Conservation (phyloP, 2,113 vertebrate species). For the Erinaceus europaeus region DNA sequence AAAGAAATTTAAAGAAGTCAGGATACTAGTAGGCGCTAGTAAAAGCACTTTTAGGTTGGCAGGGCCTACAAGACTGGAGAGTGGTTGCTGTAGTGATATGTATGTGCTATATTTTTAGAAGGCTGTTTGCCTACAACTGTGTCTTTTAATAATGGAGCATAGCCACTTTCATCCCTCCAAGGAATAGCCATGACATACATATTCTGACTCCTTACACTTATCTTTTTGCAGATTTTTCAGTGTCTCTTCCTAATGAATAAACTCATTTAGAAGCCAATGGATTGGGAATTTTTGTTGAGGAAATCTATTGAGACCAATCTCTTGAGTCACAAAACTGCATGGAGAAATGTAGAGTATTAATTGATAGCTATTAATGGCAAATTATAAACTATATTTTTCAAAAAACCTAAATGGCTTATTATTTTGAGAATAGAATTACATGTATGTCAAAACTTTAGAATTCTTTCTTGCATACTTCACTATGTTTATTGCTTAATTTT, state of each 20-base stretch:
- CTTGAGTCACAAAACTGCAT: neutral
- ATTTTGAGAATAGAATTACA: neutral
- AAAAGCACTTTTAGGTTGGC: neutral
- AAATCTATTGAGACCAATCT: neutral
- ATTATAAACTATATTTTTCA: neutral
- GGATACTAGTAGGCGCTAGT: no score
- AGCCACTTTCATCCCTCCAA: neutral
- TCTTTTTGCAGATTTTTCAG: neutral
- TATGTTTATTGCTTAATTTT: neutral
- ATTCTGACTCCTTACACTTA: neutral
- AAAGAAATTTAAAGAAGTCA: slow-evolving; percentile 14
- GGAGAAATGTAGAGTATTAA: neutral
- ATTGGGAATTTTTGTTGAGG: neutral
- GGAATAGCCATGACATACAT: fast-evolving
- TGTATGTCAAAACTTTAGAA: neutral
- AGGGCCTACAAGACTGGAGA: neutral
- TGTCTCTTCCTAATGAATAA: neutral
- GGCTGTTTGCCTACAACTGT: neutral
- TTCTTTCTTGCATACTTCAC: neutral
- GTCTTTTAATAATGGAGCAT: no score
- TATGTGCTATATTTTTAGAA: neutral
- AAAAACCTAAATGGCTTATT: neutral
- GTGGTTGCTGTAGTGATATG: no score
- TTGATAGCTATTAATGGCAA: neutral
- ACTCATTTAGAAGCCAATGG: neutral